These are phyloP conservation scores for Neopipo cinnamomea DNA, from an alignment of 2,113 vertebrate species.

Conservation along the genomic window DNA sequence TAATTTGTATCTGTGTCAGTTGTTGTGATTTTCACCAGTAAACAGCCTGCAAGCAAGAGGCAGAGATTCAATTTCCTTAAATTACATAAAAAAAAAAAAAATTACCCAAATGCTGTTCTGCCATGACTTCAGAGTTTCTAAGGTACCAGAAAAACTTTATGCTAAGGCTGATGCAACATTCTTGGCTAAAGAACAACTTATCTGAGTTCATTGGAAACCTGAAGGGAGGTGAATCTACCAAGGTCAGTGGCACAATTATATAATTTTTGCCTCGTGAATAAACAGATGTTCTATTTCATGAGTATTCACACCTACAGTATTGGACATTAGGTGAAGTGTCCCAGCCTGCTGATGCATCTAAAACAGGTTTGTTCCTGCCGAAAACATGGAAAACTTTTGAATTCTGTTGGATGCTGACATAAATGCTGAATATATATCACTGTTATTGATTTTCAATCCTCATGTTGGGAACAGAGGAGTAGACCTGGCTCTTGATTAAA, in stretches of 20 bases:
- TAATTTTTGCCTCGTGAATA: conserved; percentile 26
- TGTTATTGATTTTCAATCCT: not conserved
- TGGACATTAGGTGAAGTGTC: conserved; percentile 2
- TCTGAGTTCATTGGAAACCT: conserved; percentile 15
- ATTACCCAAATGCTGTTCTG: not conserved
- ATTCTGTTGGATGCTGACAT: not conserved
- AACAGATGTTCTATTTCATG: conserved; percentile 41
- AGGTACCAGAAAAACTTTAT: conserved; percentile 17
- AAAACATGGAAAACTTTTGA: not conserved
- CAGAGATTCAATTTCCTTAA: conserved; percentile 30
- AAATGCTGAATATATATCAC: not conserved
- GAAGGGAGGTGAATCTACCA: conserved; percentile 5
- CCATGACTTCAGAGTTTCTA: conserved; percentile 55
- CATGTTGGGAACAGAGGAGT: not conserved
- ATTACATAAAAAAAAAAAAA: not conserved
- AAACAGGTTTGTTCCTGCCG: not conserved
- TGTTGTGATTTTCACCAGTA: conserved; percentile 50
- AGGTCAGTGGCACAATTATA: conserved; percentile 15
- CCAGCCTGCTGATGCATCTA: not conserved
- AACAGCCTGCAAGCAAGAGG: conserved; percentile 8
- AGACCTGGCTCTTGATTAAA: not conserved
- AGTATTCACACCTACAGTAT: conserved; percentile 28
- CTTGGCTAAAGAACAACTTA: conserved; percentile 21
- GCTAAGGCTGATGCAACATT: conserved; percentile 33
- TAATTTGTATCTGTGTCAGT: conserved; percentile 9